Conservation (phyloP, 2,888 invertebrate genomes). For the Cylindroiulus punctatus region DNA sequence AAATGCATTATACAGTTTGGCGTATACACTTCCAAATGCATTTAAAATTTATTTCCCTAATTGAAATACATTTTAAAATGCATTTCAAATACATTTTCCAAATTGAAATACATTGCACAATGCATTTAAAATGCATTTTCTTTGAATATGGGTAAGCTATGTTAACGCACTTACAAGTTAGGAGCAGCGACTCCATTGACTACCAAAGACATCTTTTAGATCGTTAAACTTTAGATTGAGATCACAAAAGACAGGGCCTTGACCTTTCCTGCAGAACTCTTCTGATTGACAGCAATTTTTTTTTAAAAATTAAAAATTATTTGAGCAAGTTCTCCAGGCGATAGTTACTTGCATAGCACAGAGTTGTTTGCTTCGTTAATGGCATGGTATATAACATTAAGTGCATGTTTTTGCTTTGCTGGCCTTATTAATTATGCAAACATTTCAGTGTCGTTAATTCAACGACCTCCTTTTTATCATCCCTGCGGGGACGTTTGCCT, state of each 20-base stretch:
- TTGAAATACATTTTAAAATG: too few species aligned
- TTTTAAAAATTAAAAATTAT: not conserved
- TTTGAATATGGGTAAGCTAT: not conserved
- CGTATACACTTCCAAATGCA: too few species aligned
- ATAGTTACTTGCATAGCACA: not conserved
- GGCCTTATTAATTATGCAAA: slow-evolving; percentile 41
- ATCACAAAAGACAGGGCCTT: slow-evolving; percentile 14
- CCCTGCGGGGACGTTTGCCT: slow-evolving; percentile 4
- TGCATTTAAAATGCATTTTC: too few species aligned
- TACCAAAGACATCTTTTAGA: not conserved
- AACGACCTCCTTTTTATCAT: slow-evolving; percentile 45
- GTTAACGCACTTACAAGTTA: not conserved
- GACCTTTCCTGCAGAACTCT: slow-evolving; percentile 6
- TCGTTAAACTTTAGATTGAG: slow-evolving; percentile 24
- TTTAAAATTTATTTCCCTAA: too few species aligned
- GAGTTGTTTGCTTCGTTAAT: slow-evolving; percentile 6
- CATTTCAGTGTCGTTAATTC: slow-evolving; percentile 48
- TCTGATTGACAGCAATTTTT: slow-evolving; percentile 8
- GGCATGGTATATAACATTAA: slow-evolving; percentile 1
- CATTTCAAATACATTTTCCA: too few species aligned
- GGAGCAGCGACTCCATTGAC: not conserved
- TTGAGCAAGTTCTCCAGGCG: not conserved
- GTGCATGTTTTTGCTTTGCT: slow-evolving; percentile 8
- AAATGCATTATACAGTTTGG: too few species aligned
- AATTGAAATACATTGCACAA: too few species aligned